Evolutionary conservation across 2,888 invertebrate species (phyloP).

Genomic region (Flexamia atlantica): DNA sequence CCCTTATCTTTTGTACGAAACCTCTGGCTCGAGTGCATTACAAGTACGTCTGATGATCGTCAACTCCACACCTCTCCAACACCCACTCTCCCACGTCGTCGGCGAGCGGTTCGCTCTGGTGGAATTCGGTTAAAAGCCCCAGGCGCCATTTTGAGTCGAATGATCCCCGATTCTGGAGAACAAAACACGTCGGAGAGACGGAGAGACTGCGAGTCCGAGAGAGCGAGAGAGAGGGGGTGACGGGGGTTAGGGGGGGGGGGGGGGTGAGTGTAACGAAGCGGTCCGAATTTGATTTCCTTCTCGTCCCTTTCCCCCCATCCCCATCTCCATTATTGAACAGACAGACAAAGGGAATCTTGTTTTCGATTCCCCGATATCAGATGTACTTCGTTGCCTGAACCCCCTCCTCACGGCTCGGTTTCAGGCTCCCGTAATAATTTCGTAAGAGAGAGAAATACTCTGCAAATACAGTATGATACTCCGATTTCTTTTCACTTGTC

Average conservation of each 20-base stretch:
- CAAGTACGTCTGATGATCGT: too few species aligned
- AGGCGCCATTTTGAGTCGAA: constrained; percentile 53
- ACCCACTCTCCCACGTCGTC: neutral
- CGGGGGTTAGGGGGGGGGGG: too few species aligned
- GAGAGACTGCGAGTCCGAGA: neutral
- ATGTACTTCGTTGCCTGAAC: constrained; percentile 46
- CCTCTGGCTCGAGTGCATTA: too few species aligned
- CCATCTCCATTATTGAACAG: constrained; percentile 58
- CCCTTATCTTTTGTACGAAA: too few species aligned
- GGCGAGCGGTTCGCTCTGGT: constrained; percentile 41
- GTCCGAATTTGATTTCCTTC: constrained; percentile 64
- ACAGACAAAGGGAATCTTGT: constrained; percentile 54
- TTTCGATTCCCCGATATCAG: constrained; percentile 56
- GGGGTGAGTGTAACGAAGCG: constrained; percentile 63
- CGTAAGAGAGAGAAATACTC: constrained; percentile 9
- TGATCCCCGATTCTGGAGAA: constrained; percentile 48
- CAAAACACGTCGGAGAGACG: constrained; percentile 42
- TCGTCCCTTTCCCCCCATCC: constrained; percentile 59
- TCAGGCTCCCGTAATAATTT: constrained; percentile 43
- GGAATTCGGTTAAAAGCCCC: constrained; percentile 37
- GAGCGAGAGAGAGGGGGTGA: neutral
- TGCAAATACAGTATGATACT: constrained; percentile 54
- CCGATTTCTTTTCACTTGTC: constrained; percentile 50
- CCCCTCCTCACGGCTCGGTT: constrained; percentile 6
- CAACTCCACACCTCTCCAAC: too few species aligned